Evolutionary conservation across 2,797 vertebrate species (phyloP).

Genomic region (Eulemur coronatus): DNA sequence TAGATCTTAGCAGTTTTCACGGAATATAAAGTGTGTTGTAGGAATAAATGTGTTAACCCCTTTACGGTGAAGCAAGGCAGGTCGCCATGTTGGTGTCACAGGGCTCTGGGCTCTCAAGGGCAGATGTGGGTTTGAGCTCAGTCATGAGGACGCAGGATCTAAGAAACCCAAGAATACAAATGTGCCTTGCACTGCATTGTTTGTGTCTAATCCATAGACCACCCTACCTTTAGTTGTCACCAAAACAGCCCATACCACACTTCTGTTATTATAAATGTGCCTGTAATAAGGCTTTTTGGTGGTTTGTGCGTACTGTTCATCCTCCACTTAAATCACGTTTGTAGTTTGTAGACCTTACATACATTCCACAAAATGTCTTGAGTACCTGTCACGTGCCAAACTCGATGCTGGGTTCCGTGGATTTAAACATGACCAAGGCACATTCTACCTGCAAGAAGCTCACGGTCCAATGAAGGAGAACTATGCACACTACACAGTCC

Average conservation of each 20-base stretch:
- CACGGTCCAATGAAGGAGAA: background rate
- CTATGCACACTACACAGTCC: too few relatives aligned
- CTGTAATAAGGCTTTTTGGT: background rate
- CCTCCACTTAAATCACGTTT: background rate
- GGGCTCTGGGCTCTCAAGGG: background rate
- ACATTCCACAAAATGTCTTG: background rate
- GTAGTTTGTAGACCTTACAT: background rate
- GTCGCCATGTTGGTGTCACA: background rate
- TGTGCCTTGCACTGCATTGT: background rate
- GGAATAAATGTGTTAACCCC: background rate
- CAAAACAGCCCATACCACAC: background rate
- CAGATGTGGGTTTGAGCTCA: background rate
- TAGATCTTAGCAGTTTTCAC: conserved; percentile 29
- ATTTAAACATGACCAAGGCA: background rate
- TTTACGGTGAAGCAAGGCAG: conserved; percentile 28
- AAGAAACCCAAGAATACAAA: background rate
- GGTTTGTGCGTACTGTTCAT: background rate
- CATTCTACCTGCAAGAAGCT: background rate
- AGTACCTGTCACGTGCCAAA: background rate
- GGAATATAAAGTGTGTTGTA: background rate
- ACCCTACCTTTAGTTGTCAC: background rate
- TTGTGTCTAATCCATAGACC: background rate
- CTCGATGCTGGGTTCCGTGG: background rate
- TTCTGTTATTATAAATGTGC: background rate
- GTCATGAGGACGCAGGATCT: background rate